A percentile compares a stretch with the other conserved stretches of the same genome.
Evolutionary conservation across 2,888 invertebrate genomes (phyloP).

Genomic region (Lingula anatina): DNA sequence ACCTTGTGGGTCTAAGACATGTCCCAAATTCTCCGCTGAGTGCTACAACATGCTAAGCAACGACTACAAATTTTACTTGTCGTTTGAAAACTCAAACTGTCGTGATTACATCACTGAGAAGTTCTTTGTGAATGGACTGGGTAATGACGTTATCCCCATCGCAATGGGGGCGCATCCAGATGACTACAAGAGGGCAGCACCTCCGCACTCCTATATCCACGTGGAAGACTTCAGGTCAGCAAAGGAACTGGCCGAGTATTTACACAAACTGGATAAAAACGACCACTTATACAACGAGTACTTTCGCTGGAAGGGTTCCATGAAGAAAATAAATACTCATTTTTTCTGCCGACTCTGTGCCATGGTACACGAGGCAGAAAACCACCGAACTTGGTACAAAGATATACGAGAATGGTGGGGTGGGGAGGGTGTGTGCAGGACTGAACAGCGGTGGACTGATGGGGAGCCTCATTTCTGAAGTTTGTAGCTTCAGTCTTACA

Average conservation of each 20-base stretch:
- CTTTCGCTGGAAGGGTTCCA: slow-evolving; percentile 77
- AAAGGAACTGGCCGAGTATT: slow-evolving; percentile 76
- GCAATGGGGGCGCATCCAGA: slow-evolving; percentile 92
- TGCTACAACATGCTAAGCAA: neutral
- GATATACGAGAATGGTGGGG: slow-evolving; percentile 93
- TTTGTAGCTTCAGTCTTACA: too few relatives aligned
- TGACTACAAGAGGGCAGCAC: slow-evolving; percentile 83
- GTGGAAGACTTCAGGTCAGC: slow-evolving; percentile 89
- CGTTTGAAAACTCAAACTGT: neutral
- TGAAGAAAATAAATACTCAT: slow-evolving; percentile 22
- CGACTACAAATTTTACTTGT: neutral
- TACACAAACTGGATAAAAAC: slow-evolving; percentile 76
- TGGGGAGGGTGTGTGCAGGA: too few relatives aligned
- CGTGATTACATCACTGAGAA: neutral
- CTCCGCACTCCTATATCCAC: slow-evolving; percentile 87
- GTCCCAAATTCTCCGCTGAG: neutral
- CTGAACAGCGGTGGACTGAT: too few relatives aligned
- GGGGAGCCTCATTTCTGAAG: too few relatives aligned
- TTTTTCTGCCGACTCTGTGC: slow-evolving; percentile 29
- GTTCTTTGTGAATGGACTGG: neutral
- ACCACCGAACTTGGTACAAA: slow-evolving; percentile 55
- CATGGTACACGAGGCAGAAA: slow-evolving; percentile 22
- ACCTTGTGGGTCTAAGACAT: neutral
- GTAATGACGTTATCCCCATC: slow-evolving; percentile 80
- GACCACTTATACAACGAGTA: slow-evolving; percentile 88